phyloP scores from a whole-genome alignment of 2,113 vertebrate species.

The Cyanoderma ruficeps region DNA sequence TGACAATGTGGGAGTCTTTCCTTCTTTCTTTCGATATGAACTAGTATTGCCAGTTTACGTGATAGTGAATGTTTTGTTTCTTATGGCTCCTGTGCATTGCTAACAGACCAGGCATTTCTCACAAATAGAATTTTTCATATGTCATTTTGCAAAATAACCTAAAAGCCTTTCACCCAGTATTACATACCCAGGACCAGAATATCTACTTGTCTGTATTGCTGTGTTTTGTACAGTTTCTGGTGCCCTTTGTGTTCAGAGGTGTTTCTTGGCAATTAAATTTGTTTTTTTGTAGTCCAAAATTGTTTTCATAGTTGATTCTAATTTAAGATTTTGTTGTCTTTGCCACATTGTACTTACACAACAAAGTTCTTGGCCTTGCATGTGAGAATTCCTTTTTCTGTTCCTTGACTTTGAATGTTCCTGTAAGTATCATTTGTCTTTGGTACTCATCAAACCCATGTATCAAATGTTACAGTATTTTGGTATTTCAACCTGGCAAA shows the following conservation, averaged over 20 bases:
- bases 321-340: not conserved
- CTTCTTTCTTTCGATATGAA: not conserved
- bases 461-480: not conserved
- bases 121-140: not conserved
- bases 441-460: not conserved
- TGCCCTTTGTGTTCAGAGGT: not conserved
- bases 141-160: not conserved
- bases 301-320: not conserved
- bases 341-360: not conserved
- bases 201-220: not conserved
- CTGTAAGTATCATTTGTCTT: not conserved
- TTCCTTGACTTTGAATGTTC: not conserved
- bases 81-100: not conserved
- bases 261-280: not conserved
- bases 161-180: not conserved
- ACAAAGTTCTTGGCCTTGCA: not conserved
- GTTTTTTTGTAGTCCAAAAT: not conserved
- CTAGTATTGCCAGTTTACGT: not conserved
- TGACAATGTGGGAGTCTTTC: not conserved
- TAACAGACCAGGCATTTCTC: not conserved
- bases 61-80: not conserved
- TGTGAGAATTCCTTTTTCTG: not conserved
- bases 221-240: not conserved
- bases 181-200: not conserved
- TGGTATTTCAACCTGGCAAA: not conserved